Conservation (phyloP, 2,888 invertebrate species). For the Sphecodes monilicornis region DNA sequence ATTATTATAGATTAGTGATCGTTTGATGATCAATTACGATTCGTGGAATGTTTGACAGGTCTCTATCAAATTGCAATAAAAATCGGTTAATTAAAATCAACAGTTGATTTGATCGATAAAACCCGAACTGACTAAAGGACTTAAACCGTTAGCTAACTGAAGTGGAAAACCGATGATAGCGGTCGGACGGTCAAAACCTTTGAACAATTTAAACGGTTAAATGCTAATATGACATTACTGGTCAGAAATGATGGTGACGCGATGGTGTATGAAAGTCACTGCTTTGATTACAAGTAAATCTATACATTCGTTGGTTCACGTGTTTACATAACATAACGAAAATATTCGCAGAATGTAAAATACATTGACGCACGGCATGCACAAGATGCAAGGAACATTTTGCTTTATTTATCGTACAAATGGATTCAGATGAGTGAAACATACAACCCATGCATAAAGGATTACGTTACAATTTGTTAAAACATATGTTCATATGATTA, state of each 20-base stretch:
- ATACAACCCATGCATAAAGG: background rate
- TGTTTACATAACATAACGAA: slow-evolving; percentile 10
- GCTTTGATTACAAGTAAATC: slow-evolving; percentile 36
- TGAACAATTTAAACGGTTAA: slow-evolving; percentile 55
- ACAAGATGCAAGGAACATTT: background rate
- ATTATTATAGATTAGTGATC: background rate
- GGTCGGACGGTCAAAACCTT: slow-evolving; percentile 47
- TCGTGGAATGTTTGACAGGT: background rate
- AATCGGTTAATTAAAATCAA: slow-evolving; percentile 34
- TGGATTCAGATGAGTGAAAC: slow-evolving; percentile 14
- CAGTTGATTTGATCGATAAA: slow-evolving; percentile 37
- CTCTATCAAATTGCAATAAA: slow-evolving; percentile 25
- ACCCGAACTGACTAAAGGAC: slow-evolving; percentile 45
- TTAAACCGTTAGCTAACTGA: slow-evolving; percentile 42
- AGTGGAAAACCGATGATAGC: slow-evolving; percentile 50
- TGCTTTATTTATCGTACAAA: background rate
- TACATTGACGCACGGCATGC: background rate
- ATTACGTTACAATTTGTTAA: background rate
- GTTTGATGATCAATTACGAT: background rate
- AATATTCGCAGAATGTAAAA: background rate
- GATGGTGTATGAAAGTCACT: slow-evolving; percentile 32
- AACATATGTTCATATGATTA: slow-evolving; percentile 15
- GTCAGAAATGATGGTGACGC: slow-evolving; percentile 33
- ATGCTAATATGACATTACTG: slow-evolving; percentile 46
- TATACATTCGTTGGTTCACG: background rate